Evolutionary conservation across 2,888 invertebrate genomes (phyloP), one percentile per base, ranked within the genome.

Genomic region (Hirtodrosophila alboralis): DNA sequence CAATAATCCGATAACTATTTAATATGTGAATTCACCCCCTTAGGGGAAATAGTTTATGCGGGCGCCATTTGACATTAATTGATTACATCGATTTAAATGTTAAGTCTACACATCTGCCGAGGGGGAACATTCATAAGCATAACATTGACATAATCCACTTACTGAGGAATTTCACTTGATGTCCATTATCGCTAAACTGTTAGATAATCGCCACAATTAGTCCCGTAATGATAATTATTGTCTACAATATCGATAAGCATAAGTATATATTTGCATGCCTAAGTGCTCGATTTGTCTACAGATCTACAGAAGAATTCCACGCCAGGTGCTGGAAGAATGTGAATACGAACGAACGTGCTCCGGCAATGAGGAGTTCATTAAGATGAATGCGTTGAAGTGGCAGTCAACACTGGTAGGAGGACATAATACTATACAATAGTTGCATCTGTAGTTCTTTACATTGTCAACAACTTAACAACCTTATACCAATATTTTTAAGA

Each of bases 181-280:
- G 45, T 37, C 49, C 60, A 48, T 45, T 58, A 58, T 61, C 41
- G 28, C 41, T 60, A 52, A 60, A 47, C 61, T 65, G 72, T 59
- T 64, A 63, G 83, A 84, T 84, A 84, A 74, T 62, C 78, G 66
- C 44, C 51, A 45, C 83, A 84, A 78, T 78, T 78, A 77, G 78
- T 70, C 52, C 14, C 58, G 26, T 58, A 76, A 69, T 77, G 77
- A 69, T 76, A 69, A 84, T 84, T 76, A 69, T 76, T 60, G 30
- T 21, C 16, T n/a, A 37, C 52, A 45, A 18, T 23, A 21, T 16
- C 45, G 54, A 52, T 56, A 66, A 41, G 51, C 41, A 51, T 44
- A n/a, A 14, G 18, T 26, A 23, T 9, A 40, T 34, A 44, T 33
- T 36, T 27, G 37, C 36, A 37, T 28, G 21, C 9, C 23, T 34